Conservation (phyloP, 2,888 invertebrate genomes). For the Fragum whitleyi region DNA sequence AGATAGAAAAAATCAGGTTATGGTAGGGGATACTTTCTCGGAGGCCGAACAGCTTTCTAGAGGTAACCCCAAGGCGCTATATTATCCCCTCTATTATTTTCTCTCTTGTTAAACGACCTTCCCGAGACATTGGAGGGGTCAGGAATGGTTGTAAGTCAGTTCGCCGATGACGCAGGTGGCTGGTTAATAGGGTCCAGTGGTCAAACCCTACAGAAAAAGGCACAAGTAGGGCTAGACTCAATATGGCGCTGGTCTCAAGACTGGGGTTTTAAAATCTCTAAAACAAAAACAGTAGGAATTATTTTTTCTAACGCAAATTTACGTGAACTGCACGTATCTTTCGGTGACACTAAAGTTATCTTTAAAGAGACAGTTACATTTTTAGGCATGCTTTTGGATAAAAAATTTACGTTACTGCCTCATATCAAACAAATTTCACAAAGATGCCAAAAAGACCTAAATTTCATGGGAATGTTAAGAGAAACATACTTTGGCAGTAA, state of each 20-base stretch:
- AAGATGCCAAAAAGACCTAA: conserved; percentile 18
- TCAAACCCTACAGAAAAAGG: conserved; percentile 21
- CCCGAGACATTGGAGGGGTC: conserved; percentile 16
- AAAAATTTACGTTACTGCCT: background rate
- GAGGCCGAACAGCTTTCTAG: background rate
- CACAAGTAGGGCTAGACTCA: conserved; percentile 24
- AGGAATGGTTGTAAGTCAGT: conserved; percentile 34
- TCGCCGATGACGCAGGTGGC: conserved; percentile 37
- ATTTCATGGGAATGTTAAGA: conserved; percentile 26
- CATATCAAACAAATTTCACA: background rate
- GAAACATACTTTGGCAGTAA: conserved; percentile 22
- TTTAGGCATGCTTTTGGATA: conserved; percentile 19
- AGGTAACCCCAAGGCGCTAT: conserved; percentile 27
- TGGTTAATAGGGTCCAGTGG: conserved; percentile 35
- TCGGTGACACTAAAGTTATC: background rate
- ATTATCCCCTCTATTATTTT: conserved; percentile 32
- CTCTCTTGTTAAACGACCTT: conserved; percentile 32
- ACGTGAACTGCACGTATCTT: conserved; percentile 12
- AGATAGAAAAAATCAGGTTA: conserved; percentile 25
- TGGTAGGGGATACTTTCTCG: conserved; percentile 16
- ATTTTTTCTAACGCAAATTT: conserved; percentile 6
- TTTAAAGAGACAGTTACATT: conserved; percentile 21
- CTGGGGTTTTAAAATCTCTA: conserved; percentile 37
- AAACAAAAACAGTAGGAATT: conserved; percentile 33
- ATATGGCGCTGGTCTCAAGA: conserved; percentile 39